These are phyloP conservation scores for Bombylius major DNA, from an alignment of 2,888 invertebrate genomes.

Conservation along the genomic window DNA sequence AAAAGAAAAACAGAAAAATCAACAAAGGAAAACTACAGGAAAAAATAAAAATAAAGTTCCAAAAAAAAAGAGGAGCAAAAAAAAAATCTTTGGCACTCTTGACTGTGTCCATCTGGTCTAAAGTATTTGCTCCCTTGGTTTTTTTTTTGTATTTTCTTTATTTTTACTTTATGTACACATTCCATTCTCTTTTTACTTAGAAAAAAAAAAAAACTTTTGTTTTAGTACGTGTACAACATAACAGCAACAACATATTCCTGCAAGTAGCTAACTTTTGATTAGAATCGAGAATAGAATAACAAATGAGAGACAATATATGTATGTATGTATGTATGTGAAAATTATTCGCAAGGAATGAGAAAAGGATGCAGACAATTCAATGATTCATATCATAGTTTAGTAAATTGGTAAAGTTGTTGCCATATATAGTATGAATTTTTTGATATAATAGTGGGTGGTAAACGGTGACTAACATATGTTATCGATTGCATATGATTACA, in stretches of 20 bases:
- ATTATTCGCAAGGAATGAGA: neutral
- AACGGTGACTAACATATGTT: no score
- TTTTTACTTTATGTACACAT: no score
- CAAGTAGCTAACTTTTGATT: constrained; percentile 28
- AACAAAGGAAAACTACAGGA: neutral
- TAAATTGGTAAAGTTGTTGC: no score
- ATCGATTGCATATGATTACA: no score
- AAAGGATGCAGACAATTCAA: neutral
- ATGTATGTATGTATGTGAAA: neutral
- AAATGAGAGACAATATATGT: constrained; percentile 22
- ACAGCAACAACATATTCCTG: constrained; percentile 4
- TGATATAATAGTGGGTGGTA: no score
- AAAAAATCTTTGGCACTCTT: constrained; percentile 5
- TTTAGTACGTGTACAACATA: constrained; percentile 2
- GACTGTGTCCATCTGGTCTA: neutral
- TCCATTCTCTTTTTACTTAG: no score
- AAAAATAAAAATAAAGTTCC: neutral
- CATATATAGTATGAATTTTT: neutral
- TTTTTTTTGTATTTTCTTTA: no score
- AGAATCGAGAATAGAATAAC: constrained; percentile 30
- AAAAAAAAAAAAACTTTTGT: neutral
- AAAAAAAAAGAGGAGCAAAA: neutral
- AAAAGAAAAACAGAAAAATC: neutral
- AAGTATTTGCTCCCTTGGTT: neutral
- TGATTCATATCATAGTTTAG: neutral